phyloP scores from a whole-genome alignment of 2,113 vertebrate genomes.

The Balaeniceps rex region DNA sequence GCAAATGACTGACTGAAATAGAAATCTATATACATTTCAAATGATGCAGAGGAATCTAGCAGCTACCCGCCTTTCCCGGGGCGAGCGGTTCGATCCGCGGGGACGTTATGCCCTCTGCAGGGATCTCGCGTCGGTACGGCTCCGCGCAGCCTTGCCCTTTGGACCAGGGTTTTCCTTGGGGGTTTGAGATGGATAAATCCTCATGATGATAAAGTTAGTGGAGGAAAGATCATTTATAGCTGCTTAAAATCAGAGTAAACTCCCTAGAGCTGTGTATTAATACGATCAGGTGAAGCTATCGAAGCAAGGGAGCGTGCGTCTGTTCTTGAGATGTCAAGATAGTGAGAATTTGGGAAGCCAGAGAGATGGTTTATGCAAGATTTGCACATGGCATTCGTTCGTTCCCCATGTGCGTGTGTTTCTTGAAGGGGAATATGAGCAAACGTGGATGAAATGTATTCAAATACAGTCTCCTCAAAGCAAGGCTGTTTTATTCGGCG shows the following conservation, averaged over 20 bases:
- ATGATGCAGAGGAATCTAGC: slow-evolving; percentile 50
- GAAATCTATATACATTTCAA: slow-evolving; percentile 61
- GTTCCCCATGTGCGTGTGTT: neutral
- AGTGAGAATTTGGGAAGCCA: neutral
- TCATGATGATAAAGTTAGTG: accelerated
- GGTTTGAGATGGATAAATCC: neutral
- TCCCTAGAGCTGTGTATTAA: neutral
- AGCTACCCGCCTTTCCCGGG: neutral
- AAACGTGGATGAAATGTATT: neutral
- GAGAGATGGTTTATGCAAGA: neutral
- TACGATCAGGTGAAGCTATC: neutral
- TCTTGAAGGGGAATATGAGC: neutral
- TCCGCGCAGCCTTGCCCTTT: neutral
- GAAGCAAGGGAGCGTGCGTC: accelerated
- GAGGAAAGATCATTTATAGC: neutral
- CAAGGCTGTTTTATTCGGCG: neutral
- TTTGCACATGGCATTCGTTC: neutral
- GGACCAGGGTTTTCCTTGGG: neutral
- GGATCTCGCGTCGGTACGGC: neutral
- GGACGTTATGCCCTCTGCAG: slow-evolving; percentile 72
- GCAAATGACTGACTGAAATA: slow-evolving; percentile 71
- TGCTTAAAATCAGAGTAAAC: neutral
- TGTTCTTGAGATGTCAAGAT: neutral
- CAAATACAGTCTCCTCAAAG: neutral
- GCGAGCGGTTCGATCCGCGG: neutral